Base-by-base conservation (phyloP, 23 tunicate genomes). In the Corella eumyota region DNA sequence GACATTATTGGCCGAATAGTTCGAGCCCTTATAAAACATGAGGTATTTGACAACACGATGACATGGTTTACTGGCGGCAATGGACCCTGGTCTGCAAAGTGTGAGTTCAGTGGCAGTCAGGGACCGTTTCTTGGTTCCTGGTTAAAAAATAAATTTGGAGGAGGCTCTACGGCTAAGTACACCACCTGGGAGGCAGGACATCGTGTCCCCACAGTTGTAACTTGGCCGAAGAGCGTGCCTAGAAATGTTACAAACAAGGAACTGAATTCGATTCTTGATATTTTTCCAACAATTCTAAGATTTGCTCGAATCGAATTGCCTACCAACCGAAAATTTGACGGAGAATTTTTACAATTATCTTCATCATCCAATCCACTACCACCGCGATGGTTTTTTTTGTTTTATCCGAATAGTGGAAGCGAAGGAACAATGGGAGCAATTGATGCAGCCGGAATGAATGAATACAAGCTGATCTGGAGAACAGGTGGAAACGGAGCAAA, bases 101-200 rank as follows among this genome's bases (percentile, higher is more conserved):
- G 94, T 37, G 64, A 76, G 30, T 84, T n/a, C n/a, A n/a, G 93
- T 33, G 94, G 94, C 11, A 75, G 74, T 51, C 77, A 66, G 3
- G 94, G 94, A 22, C 94, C 94, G 22, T 84, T 69, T 62, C 73
- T 75, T 30, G 94, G 78, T 0, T 17, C 73, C 4, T 84, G 94
- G 94, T 72, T 62, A 46, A 38, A 56, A 15, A 37, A 63, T 1
- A 75, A 57, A 19, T 84, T 55, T 37, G 83, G 83, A 0, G 94
- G 94, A 1, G 85, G 85, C 11, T 62, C 77, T 1, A 84, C 94
- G 2, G 73, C 82, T 23, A 84, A 84, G 48, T 45, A 68, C 38
- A 75, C 77, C 0, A 84, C 94, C 1, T 84, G 94, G 94, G 94
- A 84, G 61, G 94, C 78, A 22, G 94, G 94, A 19, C 94, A 84